Conservation (phyloP, 2,113 vertebrate genomes). For the Pedetes capensis region DNA sequence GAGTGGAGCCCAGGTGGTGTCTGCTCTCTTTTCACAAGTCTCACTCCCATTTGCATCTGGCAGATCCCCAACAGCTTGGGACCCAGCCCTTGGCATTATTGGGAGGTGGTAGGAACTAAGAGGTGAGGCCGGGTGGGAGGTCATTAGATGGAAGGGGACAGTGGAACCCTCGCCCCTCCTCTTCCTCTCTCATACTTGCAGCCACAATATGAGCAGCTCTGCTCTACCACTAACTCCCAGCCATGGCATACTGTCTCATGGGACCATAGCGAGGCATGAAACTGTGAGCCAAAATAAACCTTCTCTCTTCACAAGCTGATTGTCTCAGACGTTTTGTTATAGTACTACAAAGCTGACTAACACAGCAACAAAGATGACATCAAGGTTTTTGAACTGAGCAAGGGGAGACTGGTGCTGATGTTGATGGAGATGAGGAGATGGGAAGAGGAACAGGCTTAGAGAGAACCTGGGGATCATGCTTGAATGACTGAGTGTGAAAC, state of each 20-base stretch:
- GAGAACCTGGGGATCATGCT: no score
- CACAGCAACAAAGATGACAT: background rate
- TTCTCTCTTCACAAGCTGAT: no score
- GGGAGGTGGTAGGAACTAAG: no score
- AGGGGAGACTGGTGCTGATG: background rate
- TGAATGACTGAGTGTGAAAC: background rate
- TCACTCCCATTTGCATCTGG: background rate
- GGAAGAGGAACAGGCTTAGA: background rate
- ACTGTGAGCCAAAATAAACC: background rate
- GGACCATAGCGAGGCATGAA: no score
- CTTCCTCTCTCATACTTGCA: background rate
- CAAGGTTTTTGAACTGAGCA: background rate
- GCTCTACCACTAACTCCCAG: no score
- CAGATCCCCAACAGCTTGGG: background rate
- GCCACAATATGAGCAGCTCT: background rate
- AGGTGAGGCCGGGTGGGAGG: background rate
- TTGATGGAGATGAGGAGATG: background rate
- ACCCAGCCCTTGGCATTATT: no score
- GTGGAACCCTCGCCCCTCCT: background rate
- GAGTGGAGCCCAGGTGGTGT: no score
- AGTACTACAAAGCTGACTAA: no score
- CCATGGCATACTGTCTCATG: no score
- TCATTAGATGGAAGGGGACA: background rate
- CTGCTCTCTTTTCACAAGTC: no score
- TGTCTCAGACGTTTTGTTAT: no score